Percentiles rank a stretch among this genome's conserved stretches.
phyloP scores from a whole-genome alignment of 1,140 invertebrate species.

The Tetramorium simillimum region DNA sequence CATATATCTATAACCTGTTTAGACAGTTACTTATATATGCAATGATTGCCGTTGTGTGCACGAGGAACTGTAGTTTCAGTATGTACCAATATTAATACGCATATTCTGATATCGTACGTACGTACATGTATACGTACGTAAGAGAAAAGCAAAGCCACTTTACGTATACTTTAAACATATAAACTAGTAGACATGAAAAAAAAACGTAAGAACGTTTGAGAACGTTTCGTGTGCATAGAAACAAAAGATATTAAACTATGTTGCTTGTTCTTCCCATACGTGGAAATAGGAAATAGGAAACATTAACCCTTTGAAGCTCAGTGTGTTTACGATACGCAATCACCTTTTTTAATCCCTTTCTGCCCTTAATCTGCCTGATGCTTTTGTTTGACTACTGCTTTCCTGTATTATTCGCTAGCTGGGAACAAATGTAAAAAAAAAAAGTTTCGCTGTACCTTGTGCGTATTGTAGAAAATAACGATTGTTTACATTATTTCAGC shows the following conservation, averaged over 20 bases:
- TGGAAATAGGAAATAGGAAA: not conserved
- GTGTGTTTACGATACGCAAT: slow-evolving; percentile 19
- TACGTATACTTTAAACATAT: not conserved
- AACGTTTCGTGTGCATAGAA: not conserved
- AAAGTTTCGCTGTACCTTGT: not conserved
- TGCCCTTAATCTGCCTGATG: not conserved
- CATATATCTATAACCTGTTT: not conserved
- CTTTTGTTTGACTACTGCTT: slow-evolving; percentile 17
- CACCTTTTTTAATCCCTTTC: not conserved
- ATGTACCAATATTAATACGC: not conserved
- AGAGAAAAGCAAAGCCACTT: not conserved
- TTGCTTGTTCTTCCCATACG: not conserved
- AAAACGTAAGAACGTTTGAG: not conserved
- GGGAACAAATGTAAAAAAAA: not conserved
- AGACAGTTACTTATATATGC: slow-evolving; percentile 3
- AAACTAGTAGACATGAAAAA: not conserved
- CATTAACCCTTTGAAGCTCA: slow-evolving; percentile 2
- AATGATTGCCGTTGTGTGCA: not conserved
- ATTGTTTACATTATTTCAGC: not conserved
- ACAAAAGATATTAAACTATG: slow-evolving; percentile 28
- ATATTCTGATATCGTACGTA: not conserved
- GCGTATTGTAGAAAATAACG: not conserved
- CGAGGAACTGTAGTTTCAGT: not conserved
- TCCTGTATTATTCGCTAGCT: not conserved
- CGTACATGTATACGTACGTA: not conserved